A percentile compares a stretch with the other conserved stretches of the same genome.
Conservation (phyloP, 1,140 invertebrate genomes). For the Sesamia nonagrioides region DNA sequence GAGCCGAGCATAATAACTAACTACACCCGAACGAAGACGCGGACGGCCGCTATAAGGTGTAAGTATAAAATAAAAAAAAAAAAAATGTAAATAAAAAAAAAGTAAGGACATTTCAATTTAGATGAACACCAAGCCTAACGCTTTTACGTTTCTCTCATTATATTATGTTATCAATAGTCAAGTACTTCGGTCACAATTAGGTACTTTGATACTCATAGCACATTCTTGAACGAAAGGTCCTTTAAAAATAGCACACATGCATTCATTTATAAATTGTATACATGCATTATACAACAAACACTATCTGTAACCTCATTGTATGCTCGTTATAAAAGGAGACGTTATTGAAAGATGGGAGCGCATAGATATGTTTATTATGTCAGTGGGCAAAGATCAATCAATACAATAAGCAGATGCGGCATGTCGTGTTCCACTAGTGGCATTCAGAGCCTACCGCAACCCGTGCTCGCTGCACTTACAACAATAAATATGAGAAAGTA, state of each 20-base stretch:
- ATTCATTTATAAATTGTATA: slow-evolving; percentile 36
- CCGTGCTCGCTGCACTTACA: slow-evolving; percentile 50
- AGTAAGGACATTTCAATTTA: too few species aligned
- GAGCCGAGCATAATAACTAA: too few species aligned
- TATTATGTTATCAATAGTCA: neutral
- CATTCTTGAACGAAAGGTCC: slow-evolving; percentile 4
- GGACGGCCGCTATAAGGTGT: too few species aligned
- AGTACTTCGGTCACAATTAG: neutral
- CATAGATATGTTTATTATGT: slow-evolving; percentile 31
- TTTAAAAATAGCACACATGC: slow-evolving; percentile 35
- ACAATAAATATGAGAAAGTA: slow-evolving; percentile 62
- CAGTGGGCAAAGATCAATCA: slow-evolving; percentile 44
- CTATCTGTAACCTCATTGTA: slow-evolving; percentile 40
- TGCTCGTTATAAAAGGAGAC: slow-evolving; percentile 27
- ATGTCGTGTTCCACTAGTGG: slow-evolving; percentile 41
- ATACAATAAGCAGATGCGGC: slow-evolving; percentile 60
- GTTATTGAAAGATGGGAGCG: slow-evolving; percentile 30
- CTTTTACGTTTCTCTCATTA: neutral
- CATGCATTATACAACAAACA: slow-evolving; percentile 24
- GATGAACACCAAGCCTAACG: too few species aligned
- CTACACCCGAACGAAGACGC: too few species aligned
- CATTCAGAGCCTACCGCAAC: slow-evolving; percentile 52
- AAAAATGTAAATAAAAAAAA: too few species aligned
- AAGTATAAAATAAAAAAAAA: too few species aligned
- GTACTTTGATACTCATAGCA: neutral